A percentile compares a stretch with the other conserved stretches of the same genome.
These are phyloP conservation scores for Mormyrus proboscirostris DNA, from an alignment of 2,797 vertebrate genomes.

Conservation along the genomic window DNA sequence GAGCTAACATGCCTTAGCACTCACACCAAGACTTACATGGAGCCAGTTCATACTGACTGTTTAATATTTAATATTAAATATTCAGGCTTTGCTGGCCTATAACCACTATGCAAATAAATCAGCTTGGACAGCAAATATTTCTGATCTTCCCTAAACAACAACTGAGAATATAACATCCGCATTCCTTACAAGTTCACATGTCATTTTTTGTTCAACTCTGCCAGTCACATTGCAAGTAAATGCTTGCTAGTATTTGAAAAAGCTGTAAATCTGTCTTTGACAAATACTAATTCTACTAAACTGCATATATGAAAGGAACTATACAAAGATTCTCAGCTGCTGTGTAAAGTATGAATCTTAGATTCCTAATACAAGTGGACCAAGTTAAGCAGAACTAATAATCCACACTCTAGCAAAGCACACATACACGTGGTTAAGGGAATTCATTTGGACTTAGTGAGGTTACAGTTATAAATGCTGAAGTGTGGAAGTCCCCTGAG, in stretches of 20 bases:
- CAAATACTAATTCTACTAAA: background rate
- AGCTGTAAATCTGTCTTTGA: background rate
- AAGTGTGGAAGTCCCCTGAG: background rate
- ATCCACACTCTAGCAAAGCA: background rate
- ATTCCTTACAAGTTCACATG: background rate
- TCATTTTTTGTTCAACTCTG: background rate
- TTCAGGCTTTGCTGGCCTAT: background rate
- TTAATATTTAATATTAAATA: background rate
- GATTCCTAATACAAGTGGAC: background rate
- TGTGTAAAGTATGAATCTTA: background rate
- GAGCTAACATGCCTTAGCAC: background rate
- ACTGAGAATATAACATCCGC: background rate
- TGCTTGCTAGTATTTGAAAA: background rate
- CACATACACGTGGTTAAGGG: background rate
- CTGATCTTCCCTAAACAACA: background rate
- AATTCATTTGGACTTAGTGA: background rate
- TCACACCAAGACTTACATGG: background rate
- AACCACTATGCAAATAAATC: background rate
- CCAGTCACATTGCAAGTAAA: background rate
- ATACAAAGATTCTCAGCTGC: background rate
- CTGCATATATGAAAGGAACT: background rate
- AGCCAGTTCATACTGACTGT: background rate
- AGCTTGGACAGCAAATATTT: background rate
- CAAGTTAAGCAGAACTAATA: background rate
- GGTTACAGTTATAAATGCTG: background rate